Conservation (phyloP, 1,140 invertebrate species). For the Dryas iulia region DNA sequence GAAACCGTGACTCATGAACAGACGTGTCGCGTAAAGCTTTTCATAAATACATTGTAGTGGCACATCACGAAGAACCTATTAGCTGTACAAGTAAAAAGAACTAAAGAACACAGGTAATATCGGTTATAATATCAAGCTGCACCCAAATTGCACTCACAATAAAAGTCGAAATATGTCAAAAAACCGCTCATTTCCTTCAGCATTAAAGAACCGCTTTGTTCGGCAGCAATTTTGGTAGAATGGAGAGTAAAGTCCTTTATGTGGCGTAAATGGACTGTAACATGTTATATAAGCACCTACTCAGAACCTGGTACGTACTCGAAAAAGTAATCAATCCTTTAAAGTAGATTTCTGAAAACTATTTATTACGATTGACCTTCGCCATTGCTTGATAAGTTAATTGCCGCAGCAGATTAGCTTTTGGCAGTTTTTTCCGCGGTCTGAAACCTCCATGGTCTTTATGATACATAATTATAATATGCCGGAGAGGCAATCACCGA, state of each 20-base stretch:
- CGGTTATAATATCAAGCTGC: constrained; percentile 32
- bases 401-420: constrained; percentile 71
- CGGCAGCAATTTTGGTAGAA: constrained; percentile 43
- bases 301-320: not conserved
- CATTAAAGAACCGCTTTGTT: constrained; percentile 50
- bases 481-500: constrained; percentile 61
- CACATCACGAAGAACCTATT: constrained; percentile 12
- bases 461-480: constrained; percentile 76
- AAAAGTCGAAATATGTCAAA: constrained; percentile 60
- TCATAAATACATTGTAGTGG: constrained; percentile 15
- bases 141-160: constrained; percentile 51
- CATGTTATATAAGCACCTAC: constrained; percentile 4
- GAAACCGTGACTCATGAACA: not conserved
- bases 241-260: constrained; percentile 38
- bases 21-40: constrained; percentile 2
- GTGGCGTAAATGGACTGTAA: constrained; percentile 37
- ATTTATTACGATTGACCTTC: constrained; percentile 41
- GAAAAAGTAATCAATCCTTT: constrained; percentile 15
- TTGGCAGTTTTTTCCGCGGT: constrained; percentile 66
- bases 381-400: constrained; percentile 68
- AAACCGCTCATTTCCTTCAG: constrained; percentile 41
- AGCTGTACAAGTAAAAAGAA: constrained; percentile 17
- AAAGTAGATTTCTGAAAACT: constrained; percentile 23
- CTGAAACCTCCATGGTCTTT: constrained; percentile 57
- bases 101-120: constrained; percentile 29